Percentiles rank a stretch among this genome's conserved stretches.
phyloP scores from a whole-genome alignment of 2,888 invertebrate genomes.

The Machimus rusticus region DNA sequence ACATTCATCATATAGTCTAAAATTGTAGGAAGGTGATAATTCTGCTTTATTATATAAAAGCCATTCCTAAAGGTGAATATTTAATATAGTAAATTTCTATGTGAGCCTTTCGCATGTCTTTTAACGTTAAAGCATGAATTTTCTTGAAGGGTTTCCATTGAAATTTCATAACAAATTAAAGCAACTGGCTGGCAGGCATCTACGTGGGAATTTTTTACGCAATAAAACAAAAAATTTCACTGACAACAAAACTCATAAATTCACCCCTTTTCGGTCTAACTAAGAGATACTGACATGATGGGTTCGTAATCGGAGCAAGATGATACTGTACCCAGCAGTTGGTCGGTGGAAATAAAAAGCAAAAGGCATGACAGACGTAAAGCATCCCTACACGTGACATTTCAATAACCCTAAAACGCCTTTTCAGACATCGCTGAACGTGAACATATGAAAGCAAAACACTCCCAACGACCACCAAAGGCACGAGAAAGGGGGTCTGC shows the following conservation, averaged over 20 bases:
- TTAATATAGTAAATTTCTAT: not conserved
- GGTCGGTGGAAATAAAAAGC: not conserved
- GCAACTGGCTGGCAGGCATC: not conserved
- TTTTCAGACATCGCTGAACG: slow-evolving; percentile 5
- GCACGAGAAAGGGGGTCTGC: not conserved
- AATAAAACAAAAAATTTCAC: not conserved
- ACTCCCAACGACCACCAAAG: slow-evolving; percentile 18
- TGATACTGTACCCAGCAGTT: not conserved
- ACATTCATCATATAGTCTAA: no score
- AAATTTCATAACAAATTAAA: not conserved
- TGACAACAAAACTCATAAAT: slow-evolving; percentile 35
- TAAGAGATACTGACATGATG: slow-evolving; percentile 26
- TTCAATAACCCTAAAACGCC: slow-evolving; percentile 44
- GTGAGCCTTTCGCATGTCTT: not conserved
- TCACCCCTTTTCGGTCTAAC: slow-evolving; percentile 40
- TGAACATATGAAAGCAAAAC: slow-evolving; percentile 19
- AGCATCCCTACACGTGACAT: slow-evolving; percentile 43
- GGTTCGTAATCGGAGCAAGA: slow-evolving; percentile 21
- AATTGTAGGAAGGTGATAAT: no score
- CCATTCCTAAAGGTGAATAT: not conserved
- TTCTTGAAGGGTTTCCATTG: not conserved
- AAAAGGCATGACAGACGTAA: slow-evolving; percentile 43
- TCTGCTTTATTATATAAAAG: no score
- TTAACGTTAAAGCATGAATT: not conserved
- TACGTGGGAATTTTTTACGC: not conserved